phyloP scores from a whole-genome alignment of 1,140 invertebrate species.

The Mya arenaria region DNA sequence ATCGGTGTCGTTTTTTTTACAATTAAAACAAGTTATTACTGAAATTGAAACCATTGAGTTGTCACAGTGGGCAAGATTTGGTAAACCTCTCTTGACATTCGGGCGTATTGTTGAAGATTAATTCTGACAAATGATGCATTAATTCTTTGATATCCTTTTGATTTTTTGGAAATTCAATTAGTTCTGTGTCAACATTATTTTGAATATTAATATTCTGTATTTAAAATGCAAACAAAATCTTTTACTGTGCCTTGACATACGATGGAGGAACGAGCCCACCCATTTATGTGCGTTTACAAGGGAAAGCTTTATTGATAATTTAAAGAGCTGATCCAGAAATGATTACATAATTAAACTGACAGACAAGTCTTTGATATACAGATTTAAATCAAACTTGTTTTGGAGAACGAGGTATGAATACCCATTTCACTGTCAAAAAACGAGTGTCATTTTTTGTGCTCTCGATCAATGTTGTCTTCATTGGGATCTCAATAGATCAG shows the following conservation, averaged over 20 bases:
- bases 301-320: background rate
- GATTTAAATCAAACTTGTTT: background rate
- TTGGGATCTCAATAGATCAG: conserved; percentile 6
- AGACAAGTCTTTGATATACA: background rate
- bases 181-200: background rate
- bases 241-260: no score
- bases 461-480: conserved; percentile 28
- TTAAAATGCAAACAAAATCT: no score
- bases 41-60: no score
- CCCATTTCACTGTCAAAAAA: background rate
- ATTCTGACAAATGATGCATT: background rate
- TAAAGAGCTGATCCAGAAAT: background rate
- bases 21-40: no score
- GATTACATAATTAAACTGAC: background rate
- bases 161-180: background rate
- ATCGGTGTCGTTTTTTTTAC: no score
- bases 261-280: background rate
- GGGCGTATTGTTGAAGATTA: background rate
- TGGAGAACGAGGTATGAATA: background rate
- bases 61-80: no score
- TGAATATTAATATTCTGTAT: no score
- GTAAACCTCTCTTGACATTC: no score
- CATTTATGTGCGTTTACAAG: background rate
- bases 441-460: conserved; percentile 18
- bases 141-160: background rate